phyloP scores from a whole-genome alignment of 2,113 vertebrate species.

The Scatophagus argus region DNA sequence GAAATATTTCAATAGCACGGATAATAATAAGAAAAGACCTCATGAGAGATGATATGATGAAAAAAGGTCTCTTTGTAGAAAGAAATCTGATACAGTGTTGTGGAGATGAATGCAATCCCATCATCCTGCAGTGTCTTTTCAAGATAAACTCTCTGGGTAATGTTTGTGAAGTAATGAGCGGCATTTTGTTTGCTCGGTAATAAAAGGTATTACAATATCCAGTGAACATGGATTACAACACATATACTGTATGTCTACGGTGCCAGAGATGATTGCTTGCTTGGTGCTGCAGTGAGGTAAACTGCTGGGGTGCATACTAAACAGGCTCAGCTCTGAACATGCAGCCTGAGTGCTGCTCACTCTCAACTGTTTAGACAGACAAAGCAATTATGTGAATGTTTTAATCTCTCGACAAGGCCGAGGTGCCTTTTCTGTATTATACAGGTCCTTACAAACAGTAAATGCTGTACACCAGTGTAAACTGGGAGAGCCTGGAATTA shows the following conservation, averaged over 20 bases:
- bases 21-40: slow-evolving; percentile 45
- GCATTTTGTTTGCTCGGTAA: slow-evolving; percentile 45
- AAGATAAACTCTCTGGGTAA: slow-evolving; percentile 40
- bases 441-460: neutral
- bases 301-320: slow-evolving; percentile 32
- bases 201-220: slow-evolving; percentile 40
- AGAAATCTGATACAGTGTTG: slow-evolving; percentile 31
- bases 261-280: slow-evolving; percentile 36
- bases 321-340: slow-evolving; percentile 8
- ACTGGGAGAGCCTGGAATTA: slow-evolving; percentile 1
- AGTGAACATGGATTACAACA: slow-evolving; percentile 45
- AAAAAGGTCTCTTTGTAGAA: slow-evolving; percentile 39
- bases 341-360: slow-evolving; percentile 1
- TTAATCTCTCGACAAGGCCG: slow-evolving; percentile 19
- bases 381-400: slow-evolving; percentile 34
- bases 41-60: slow-evolving; percentile 36
- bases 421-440: slow-evolving; percentile 3
- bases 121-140: slow-evolving; percentile 20
- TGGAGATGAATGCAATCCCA: slow-evolving; percentile 27
- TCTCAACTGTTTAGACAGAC: slow-evolving; percentile 42
- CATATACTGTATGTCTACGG: slow-evolving; percentile 42
- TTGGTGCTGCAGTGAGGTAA: slow-evolving; percentile 20
- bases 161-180: slow-evolving; percentile 51
- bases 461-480: neutral
- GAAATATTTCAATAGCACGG: slow-evolving; percentile 11